A percentile compares a stretch with the other conserved stretches of the same genome.
These are phyloP conservation scores for Heliconius ethilla DNA, from an alignment of 2,888 invertebrate genomes.

Conservation along the genomic window DNA sequence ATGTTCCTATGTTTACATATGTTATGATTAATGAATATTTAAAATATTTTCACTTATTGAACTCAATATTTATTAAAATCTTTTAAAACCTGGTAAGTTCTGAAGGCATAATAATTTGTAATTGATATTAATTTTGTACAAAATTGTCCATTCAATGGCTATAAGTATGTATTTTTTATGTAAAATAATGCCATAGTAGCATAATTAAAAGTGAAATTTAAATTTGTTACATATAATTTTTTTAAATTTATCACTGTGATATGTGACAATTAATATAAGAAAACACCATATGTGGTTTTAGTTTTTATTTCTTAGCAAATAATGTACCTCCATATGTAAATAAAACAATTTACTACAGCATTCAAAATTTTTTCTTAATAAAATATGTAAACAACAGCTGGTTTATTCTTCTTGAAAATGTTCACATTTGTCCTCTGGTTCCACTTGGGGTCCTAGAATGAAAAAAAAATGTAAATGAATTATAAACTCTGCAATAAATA, in stretches of 20 bases:
- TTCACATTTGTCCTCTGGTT: neutral
- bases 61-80: conserved; percentile 1
- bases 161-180: conserved; percentile 4
- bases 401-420: conserved; percentile 2
- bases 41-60: conserved; percentile 9
- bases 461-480: neutral
- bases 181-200: conserved; percentile 5
- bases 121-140: conserved; percentile 4
- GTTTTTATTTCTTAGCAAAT: conserved; percentile 46
- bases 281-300: conserved; percentile 46
- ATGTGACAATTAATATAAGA: conserved; percentile 47
- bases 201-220: conserved; percentile 7
- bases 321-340: conserved; percentile 47
- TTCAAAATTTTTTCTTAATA: conserved; percentile 26
- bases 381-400: neutral
- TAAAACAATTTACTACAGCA: conserved; percentile 45
- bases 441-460: neutral
- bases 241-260: conserved; percentile 53
- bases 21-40: conserved; percentile 1
- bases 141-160: conserved; percentile 12
- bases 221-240: conserved; percentile 42
- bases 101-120: neutral
- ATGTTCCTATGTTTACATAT: conserved; percentile 15
- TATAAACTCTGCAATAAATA: neutral
- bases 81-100: neutral